These are phyloP conservation scores for Meta bourneti DNA, from an alignment of 2,888 invertebrate species.

Conservation along the genomic window DNA sequence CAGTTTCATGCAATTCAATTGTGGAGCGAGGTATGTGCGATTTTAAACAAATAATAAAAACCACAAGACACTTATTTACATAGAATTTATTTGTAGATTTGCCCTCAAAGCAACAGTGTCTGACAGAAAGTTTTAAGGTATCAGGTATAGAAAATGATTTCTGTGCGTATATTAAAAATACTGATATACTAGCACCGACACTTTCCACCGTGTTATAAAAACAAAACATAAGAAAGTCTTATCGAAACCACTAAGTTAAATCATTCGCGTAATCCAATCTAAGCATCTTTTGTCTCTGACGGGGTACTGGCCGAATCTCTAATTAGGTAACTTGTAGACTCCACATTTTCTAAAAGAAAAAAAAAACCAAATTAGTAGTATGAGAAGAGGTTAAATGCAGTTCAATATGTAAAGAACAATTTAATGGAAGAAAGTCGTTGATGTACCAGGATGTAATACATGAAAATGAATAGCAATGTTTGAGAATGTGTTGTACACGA, in stretches of 20 bases:
- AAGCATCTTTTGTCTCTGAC: neutral
- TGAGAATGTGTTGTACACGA: too few relatives aligned
- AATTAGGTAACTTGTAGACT: constrained; percentile 12
- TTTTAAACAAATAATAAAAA: too few relatives aligned
- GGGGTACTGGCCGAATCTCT: constrained; percentile 11
- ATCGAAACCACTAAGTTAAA: neutral
- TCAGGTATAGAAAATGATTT: neutral
- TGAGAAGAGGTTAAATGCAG: too few relatives aligned
- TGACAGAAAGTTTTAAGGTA: neutral
- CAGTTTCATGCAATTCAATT: too few relatives aligned
- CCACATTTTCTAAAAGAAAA: constrained; percentile 37
- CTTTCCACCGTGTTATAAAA: neutral
- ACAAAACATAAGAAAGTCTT: neutral
- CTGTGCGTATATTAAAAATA: constrained; percentile 36
- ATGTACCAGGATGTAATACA: too few relatives aligned
- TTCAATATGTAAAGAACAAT: too few relatives aligned
- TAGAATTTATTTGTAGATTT: neutral
- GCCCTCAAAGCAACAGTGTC: neutral
- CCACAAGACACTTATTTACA: neutral
- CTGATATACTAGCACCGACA: constrained; percentile 23
- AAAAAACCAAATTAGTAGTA: neutral
- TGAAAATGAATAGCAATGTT: too few relatives aligned
- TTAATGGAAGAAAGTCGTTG: too few relatives aligned
- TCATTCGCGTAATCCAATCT: neutral
- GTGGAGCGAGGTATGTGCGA: too few relatives aligned